A percentile compares a stretch with the other conserved stretches of the same genome.
Conservation (phyloP, 2,797 vertebrate genomes). For the Potorous gilbertii region DNA sequence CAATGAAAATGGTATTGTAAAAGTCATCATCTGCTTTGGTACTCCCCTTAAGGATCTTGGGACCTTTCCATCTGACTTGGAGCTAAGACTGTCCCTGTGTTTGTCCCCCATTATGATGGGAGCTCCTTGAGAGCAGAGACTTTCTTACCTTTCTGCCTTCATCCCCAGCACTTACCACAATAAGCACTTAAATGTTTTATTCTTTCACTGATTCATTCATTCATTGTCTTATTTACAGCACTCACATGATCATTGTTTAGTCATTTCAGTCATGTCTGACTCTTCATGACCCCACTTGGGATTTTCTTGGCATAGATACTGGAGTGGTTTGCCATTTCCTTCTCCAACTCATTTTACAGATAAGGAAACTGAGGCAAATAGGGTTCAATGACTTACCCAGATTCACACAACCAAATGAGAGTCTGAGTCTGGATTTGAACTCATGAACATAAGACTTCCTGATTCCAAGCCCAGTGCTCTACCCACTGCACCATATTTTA, state of each 20-base stretch:
- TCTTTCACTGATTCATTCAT: not conserved
- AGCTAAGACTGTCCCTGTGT: not conserved
- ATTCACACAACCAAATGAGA: not conserved
- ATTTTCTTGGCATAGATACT: not conserved
- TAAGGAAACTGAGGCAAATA: not conserved
- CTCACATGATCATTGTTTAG: not conserved
- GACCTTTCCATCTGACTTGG: not conserved
- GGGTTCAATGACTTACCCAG: not conserved
- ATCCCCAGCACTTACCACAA: not conserved
- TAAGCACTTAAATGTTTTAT: not conserved
- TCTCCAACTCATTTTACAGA: not conserved
- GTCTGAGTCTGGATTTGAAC: not conserved
- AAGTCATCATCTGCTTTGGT: not conserved
- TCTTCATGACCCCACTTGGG: not conserved
- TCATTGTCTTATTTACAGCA: not conserved
- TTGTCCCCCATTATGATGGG: not conserved
- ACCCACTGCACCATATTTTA: not conserved
- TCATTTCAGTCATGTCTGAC: not conserved
- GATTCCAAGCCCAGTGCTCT: not conserved
- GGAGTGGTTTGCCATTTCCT: not conserved
- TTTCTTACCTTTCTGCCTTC: not conserved
- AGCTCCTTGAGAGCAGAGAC: not conserved
- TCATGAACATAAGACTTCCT: not conserved
- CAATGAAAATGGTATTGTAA: not conserved
- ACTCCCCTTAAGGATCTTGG: not conserved